A percentile compares a stretch with the other conserved stretches of the same genome.
Evolutionary conservation across 2,113 vertebrate genomes (phyloP).

Genomic region (Pseudorhombus dupliciocellatus): DNA sequence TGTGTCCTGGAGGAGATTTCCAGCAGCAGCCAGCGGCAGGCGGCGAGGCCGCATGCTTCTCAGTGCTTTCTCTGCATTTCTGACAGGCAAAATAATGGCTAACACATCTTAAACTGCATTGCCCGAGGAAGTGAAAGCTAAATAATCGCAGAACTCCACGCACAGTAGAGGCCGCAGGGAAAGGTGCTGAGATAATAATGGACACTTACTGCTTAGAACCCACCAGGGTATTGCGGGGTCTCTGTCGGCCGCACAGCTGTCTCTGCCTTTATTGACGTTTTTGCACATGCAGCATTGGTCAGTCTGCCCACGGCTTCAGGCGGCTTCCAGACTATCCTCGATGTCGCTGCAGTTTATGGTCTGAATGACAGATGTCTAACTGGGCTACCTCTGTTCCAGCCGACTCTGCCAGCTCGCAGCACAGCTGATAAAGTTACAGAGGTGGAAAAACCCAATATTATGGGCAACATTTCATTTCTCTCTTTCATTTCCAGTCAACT

Average conservation of each 20-base stretch:
- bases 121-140: conserved; percentile 48
- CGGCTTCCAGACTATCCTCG: conserved; percentile 35
- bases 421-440: conserved; percentile 36
- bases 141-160: conserved; percentile 50
- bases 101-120: conserved; percentile 46
- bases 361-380: conserved; percentile 43
- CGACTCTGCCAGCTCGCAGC: conserved; percentile 8
- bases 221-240: conserved; percentile 46
- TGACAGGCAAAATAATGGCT: conserved; percentile 58
- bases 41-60: conserved; percentile 42
- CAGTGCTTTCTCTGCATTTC: conserved; percentile 39
- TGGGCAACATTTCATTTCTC: conserved; percentile 23
- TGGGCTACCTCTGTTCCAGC: conserved; percentile 8
- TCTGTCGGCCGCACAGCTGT: conserved; percentile 36
- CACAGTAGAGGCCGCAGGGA: conserved; percentile 24
- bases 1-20: conserved; percentile 30
- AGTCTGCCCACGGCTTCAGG: conserved; percentile 16
- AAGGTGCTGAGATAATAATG: conserved; percentile 64
- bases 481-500: background rate
- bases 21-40: conserved; percentile 33
- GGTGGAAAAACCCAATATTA: conserved; percentile 7
- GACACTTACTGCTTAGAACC: conserved; percentile 45
- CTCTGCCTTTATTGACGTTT: conserved; percentile 58
- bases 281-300: conserved; percentile 32
- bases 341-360: conserved; percentile 17